Percentiles rank a stretch among this genome's conserved stretches.
Conservation (phyloP, 2,113 vertebrate genomes). For the Menidia beryllina region DNA sequence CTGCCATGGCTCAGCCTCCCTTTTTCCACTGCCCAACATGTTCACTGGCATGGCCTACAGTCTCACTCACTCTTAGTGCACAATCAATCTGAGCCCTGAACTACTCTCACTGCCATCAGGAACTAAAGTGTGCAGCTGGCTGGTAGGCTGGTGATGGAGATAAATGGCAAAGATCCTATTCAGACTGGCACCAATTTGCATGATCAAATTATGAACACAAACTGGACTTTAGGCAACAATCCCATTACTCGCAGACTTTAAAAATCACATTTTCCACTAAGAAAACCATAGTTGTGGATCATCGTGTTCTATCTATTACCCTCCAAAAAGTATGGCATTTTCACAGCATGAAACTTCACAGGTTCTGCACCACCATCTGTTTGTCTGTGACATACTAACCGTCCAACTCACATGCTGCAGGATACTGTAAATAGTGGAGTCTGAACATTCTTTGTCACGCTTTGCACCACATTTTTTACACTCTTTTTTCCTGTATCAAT, state of each 20-base stretch:
- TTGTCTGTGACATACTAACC: slow-evolving; percentile 49
- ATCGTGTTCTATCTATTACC: slow-evolving; percentile 3
- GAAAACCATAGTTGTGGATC: neutral
- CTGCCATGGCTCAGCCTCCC: neutral
- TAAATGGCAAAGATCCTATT: slow-evolving; percentile 45
- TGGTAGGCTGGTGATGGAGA: slow-evolving; percentile 54
- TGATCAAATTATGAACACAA: slow-evolving; percentile 41
- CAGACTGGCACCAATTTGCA: slow-evolving; percentile 33
- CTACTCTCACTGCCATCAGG: slow-evolving; percentile 26
- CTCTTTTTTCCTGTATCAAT: slow-evolving; percentile 5
- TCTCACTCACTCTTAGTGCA: slow-evolving; percentile 24
- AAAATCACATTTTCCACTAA: neutral
- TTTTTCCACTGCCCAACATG: slow-evolving; percentile 41
- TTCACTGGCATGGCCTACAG: slow-evolving; percentile 40
- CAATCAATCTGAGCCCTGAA: slow-evolving; percentile 48
- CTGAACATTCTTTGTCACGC: slow-evolving; percentile 16
- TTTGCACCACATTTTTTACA: slow-evolving; percentile 7
- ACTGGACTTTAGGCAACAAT: neutral
- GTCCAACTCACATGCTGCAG: slow-evolving; percentile 50
- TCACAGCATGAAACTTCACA: slow-evolving; percentile 52
- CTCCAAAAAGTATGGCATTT: slow-evolving; percentile 25
- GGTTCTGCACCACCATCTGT: slow-evolving; percentile 67
- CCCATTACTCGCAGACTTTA: neutral
- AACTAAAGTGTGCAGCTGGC: slow-evolving; percentile 57
- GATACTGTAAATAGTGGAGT: slow-evolving; percentile 48